Percentiles rank a stretch among this genome's conserved stretches.
Conservation (phyloP, 1,140 invertebrate genomes). For the Cydia fagiglandana region DNA sequence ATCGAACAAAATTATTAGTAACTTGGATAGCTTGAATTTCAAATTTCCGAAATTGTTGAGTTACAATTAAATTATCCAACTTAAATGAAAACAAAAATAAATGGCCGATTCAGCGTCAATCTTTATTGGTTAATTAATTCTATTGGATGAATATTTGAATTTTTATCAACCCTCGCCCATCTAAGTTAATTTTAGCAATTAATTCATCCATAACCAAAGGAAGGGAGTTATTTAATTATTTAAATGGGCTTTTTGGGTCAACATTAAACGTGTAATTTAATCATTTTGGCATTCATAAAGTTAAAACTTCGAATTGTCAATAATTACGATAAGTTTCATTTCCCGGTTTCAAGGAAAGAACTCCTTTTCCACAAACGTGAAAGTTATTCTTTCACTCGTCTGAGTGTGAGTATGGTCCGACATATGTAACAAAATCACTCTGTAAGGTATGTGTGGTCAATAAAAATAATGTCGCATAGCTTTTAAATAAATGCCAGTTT, state of each 20-base stretch:
- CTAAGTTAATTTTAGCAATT: conserved; percentile 37
- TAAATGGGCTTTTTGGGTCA: conserved; percentile 44
- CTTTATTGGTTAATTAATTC: conserved; percentile 37
- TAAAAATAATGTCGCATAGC: too few species aligned
- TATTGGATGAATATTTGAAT: conserved; percentile 49
- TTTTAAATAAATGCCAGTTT: too few species aligned
- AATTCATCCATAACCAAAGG: conserved; percentile 33
- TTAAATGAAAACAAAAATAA: conserved; percentile 33
- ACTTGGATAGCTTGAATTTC: background rate
- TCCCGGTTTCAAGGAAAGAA: too few species aligned
- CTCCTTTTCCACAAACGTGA: too few species aligned
- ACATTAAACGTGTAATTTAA: conserved; percentile 47
- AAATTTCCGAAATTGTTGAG: background rate
- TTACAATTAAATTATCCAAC: conserved; percentile 19
- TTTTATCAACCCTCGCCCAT: conserved; percentile 43
- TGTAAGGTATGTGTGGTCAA: too few species aligned
- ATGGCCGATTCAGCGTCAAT: conserved; percentile 6
- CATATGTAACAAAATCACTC: too few species aligned
- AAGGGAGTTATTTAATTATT: conserved; percentile 47
- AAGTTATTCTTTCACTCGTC: too few species aligned
- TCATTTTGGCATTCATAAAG: conserved; percentile 1
- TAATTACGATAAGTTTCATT: too few species aligned
- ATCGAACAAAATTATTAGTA: conserved; percentile 12
- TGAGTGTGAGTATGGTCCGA: too few species aligned
- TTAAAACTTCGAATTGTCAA: background rate